Percentiles rank a stretch among this genome's conserved stretches.
Conservation (phyloP, 1,140 invertebrate species). For the Camponotus vicinus region DNA sequence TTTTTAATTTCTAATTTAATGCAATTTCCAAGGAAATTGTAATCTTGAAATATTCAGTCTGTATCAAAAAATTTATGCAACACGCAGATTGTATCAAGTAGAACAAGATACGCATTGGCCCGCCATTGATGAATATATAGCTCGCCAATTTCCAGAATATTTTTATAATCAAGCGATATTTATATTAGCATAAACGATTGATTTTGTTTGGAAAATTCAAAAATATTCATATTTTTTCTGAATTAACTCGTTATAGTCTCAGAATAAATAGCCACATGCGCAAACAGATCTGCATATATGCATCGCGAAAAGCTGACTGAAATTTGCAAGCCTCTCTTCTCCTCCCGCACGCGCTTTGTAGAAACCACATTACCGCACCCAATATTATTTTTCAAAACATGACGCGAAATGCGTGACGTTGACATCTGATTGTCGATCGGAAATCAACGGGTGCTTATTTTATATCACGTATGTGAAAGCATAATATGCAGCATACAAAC, state of each 20-base stretch:
- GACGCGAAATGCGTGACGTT: not conserved
- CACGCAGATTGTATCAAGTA: not conserved
- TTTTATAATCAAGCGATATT: conserved; percentile 14
- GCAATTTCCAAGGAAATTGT: not conserved
- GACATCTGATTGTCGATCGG: conserved; percentile 37
- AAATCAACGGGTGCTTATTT: conserved; percentile 26
- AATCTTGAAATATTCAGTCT: not conserved
- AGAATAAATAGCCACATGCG: conserved; percentile 53
- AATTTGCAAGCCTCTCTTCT: conserved; percentile 33
- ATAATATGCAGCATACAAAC: not conserved
- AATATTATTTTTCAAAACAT: conserved; percentile 59
- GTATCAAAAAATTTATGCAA: not conserved
- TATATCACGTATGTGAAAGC: not conserved
- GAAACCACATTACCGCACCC: not conserved
- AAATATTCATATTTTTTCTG: conserved; percentile 47
- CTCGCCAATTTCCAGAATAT: conserved; percentile 21
- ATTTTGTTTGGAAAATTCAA: conserved; percentile 7
- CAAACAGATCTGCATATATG: conserved; percentile 23
- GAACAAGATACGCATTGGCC: not conserved
- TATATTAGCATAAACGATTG: not conserved
- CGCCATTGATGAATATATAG: not conserved
- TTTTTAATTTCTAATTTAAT: not conserved
- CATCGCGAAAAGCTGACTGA: conserved; percentile 36
- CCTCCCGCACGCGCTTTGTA: conserved; percentile 14
- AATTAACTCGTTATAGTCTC: not conserved